phyloP scores from a whole-genome alignment of 37 sponge, comb jelly and placozoan genomes.

The Chondrosia reniformis region DNA sequence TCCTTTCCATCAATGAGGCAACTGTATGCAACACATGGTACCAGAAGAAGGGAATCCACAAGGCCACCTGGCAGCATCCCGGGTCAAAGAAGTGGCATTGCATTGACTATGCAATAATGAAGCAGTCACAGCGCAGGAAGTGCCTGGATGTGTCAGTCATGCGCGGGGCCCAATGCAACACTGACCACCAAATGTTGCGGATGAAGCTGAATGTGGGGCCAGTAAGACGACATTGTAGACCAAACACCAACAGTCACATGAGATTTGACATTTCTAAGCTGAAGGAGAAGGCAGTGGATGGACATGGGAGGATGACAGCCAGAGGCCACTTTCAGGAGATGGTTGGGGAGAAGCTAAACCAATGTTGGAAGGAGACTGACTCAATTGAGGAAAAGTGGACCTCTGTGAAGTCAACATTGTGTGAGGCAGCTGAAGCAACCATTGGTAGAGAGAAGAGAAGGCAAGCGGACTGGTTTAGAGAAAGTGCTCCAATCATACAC shows the following conservation, averaged over 20 bases:
- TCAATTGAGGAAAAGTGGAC: not conserved
- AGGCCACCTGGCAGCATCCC: too few relatives aligned
- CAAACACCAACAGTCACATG: not conserved
- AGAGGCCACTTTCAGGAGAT: slow-evolving; percentile 12
- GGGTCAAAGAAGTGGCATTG: too few relatives aligned
- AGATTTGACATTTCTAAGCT: not conserved
- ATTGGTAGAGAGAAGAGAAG: slow-evolving; percentile 27
- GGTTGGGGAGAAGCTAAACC: slow-evolving; percentile 17
- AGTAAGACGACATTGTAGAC: not conserved
- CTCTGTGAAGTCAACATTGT: not conserved
- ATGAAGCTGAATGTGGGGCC: not conserved
- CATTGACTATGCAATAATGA: too few relatives aligned
- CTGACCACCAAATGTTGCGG: too few relatives aligned
- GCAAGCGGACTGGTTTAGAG: slow-evolving; percentile 33
- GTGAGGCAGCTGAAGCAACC: too few relatives aligned
- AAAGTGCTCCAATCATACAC: not conserved
- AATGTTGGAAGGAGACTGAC: slow-evolving; percentile 13
- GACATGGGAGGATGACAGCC: not conserved
- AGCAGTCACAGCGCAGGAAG: too few relatives aligned
- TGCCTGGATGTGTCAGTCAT: too few relatives aligned
- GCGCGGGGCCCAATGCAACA: too few relatives aligned
- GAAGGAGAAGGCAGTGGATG: not conserved
- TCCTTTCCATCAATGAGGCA: too few relatives aligned
- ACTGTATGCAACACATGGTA: too few relatives aligned
- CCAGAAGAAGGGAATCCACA: too few relatives aligned